Base-by-base conservation (phyloP, 2,797 vertebrate genomes). In the Siniperca obscura region DNA sequence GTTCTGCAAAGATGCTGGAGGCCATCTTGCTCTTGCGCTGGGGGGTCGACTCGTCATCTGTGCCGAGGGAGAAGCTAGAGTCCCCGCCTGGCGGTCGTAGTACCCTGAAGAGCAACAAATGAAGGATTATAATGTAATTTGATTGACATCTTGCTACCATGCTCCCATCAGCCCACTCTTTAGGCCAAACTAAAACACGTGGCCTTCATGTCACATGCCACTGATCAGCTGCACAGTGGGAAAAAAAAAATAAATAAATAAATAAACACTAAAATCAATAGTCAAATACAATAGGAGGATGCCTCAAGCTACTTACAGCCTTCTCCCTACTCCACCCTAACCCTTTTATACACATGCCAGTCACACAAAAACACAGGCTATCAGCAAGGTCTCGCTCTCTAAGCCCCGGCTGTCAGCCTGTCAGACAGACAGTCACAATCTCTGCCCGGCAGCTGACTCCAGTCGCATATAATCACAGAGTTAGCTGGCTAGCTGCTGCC, bases 11-110 rank as follows among this genome's bases (percentile, higher is more conserved):
- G 94, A 98, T 98, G 94, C 91, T 97, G 76, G 98, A 98, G 82
- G 95, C 97, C 96, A 98, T 99, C 92, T 97, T 99, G 95, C 97
- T 97, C 91, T 96, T 97, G 87, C 97, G 95, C 76, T 91, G 90
- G 0, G 98, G 97, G 25, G 96, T 96, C 6, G 97, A 90, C 67
- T 97, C 93, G 0, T 98, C 97, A 36, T 98, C 98, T 75, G 94
- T 83, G 72, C 97, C 97, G 60, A 99, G 92, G n/a, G 95, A 95
- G 87, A 99, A 97, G 94, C 96, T 99, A 89, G 98, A 97, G 8
- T 96, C 97, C 12, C 98, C 97, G 0, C 98, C 98, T 0, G 98
- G 98, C 89, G 98, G 98, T 80, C 97, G 95, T 94, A 98, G 95
- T 86, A 99, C 97, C 93, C 98, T 99, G 73, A 3, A 46, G 82